These are phyloP conservation scores for Horisme vitalbata DNA, from an alignment of 2,888 invertebrate genomes.

Conservation along the genomic window DNA sequence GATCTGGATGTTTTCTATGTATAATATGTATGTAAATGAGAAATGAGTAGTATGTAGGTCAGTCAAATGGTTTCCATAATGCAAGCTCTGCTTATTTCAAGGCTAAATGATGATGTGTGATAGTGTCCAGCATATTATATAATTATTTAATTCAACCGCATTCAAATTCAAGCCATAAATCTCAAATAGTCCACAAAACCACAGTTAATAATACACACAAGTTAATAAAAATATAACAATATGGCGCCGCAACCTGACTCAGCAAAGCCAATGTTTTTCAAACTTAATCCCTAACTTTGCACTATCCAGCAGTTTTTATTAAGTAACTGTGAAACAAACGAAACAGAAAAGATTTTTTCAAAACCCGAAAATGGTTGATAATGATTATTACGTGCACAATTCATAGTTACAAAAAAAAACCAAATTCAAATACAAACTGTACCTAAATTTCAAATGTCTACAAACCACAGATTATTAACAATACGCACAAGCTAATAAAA, in stretches of 20 bases:
- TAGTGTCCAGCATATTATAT: too few relatives aligned
- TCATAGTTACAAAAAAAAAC: neutral
- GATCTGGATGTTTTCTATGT: too few relatives aligned
- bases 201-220: conserved; percentile 1
- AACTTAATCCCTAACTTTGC: conserved; percentile 66
- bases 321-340: conserved; percentile 76
- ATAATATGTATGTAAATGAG: too few relatives aligned
- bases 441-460: conserved; percentile 18
- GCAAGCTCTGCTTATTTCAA: too few relatives aligned
- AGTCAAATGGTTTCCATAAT: too few relatives aligned
- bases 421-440: conserved; percentile 12
- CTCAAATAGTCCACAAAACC: conserved; percentile 20
- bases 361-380: too few relatives aligned
- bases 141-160: neutral
- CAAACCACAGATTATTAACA: conserved; percentile 11
- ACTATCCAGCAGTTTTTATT: conserved; percentile 60
- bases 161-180: conserved; percentile 14
- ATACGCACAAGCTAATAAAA: conserved; percentile 34
- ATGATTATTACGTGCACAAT: too few relatives aligned
- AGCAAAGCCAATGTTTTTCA: conserved; percentile 49
- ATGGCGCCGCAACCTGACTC: conserved; percentile 36
- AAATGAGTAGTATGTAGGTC: too few relatives aligned
- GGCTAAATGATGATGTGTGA: too few relatives aligned
- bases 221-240: conserved; percentile 47
- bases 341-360: conserved; percentile 71